Evolutionary conservation across 2,797 vertebrate species (phyloP), one percentile per base, ranked within the genome.

Genomic region (Enteromius trimaculatus): DNA sequence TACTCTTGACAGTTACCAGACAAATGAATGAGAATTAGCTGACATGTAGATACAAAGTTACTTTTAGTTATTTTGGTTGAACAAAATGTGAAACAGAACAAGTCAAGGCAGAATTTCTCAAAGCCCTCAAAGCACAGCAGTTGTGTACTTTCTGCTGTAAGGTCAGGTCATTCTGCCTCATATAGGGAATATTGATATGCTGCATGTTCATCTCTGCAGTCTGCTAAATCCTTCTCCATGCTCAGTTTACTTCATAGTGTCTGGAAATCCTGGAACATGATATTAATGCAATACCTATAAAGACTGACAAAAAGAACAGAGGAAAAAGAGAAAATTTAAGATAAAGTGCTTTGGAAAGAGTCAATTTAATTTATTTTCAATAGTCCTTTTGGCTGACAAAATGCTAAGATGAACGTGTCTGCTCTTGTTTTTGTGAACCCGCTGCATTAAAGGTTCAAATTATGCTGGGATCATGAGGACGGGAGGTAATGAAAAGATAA

Each of bases 401-500:
- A 87, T 77, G 77, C 75, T 80, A 82, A 82, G 81, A 87, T 81
- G 51, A 84, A 88, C 87, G 86, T 26, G 58, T 81, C 65, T 80
- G 64, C 80, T 84, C 79, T 88, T 87, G 86, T 79, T 87, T 87
- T 87, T 87, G 86, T 84, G 81, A 86, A 85, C 81, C 69, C 77
- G 68, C 81, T 79, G 82, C 86, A 87, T 86, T 83, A 88, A 85
- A 83, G 75, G 83, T 85, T 85, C 78, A 83, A 84, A 85, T 88
- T 86, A 88, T 86, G 72, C 84, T 78, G 72, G 80, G 72, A 87
- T 88, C 86, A 86, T 84, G 87, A 85, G 84, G 80, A 68, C 29
- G 77, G 62, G 77, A 83, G 64, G 66, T 84, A 88, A 88, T 88
- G 86, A 88, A 87, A 87, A 88, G 84, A 88, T 88, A 88, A 86